Evolutionary conservation across 2,797 vertebrate genomes (phyloP).

Genomic region (Borostomias antarcticus): DNA sequence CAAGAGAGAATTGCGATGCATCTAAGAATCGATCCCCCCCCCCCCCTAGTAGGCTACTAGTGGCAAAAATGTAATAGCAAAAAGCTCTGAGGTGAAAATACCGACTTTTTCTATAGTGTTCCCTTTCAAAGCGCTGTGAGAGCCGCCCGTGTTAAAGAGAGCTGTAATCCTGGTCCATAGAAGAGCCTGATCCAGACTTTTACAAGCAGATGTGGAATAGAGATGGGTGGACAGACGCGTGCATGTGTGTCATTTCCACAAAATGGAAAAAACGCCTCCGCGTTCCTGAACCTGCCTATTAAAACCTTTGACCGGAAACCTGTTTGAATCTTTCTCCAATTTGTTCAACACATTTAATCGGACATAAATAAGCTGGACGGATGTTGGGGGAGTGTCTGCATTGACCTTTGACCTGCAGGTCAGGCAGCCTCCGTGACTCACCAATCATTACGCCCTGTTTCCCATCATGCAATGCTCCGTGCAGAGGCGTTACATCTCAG

Average conservation of each 20-base stretch:
- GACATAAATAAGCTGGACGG: constrained; percentile 59
- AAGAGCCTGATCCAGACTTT: constrained; percentile 14
- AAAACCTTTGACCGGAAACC: constrained; percentile 56
- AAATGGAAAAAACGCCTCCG: constrained; percentile 36
- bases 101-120: too few species aligned
- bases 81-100: too few species aligned
- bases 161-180: too few species aligned
- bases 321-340: constrained; percentile 54
- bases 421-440: constrained; percentile 50
- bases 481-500: constrained; percentile 32
- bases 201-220: constrained; percentile 14
- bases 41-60: too few species aligned
- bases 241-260: constrained; percentile 39
- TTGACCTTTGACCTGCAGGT: constrained; percentile 56
- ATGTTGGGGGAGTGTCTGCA: constrained; percentile 42
- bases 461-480: constrained; percentile 46
- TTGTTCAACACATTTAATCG: constrained; percentile 59
- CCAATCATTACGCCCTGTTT: constrained; percentile 38
- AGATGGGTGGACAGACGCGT: constrained; percentile 16
- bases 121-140: too few species aligned
- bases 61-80: too few species aligned
- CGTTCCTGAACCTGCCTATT: constrained; percentile 37
- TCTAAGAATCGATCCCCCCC: too few species aligned
- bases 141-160: too few species aligned
- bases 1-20: too few species aligned